Evolutionary conservation across 2,888 invertebrate species (phyloP), one percentile per base, ranked within the genome.

Genomic region (Trissoscelio sp.): DNA sequence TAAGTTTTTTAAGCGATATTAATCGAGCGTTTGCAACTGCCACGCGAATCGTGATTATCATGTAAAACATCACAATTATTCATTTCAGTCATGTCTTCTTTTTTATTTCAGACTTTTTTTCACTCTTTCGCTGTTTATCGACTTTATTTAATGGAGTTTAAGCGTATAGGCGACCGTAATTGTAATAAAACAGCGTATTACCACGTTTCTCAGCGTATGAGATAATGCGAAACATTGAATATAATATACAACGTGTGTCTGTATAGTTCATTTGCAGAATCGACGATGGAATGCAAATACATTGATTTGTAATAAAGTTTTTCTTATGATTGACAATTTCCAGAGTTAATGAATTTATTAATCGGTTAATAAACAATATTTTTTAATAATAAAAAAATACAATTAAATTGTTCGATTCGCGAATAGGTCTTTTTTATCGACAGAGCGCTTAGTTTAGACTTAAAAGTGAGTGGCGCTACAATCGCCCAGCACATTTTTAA

Each of bases 281-380:
- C 60, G 67, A 77, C 53, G 28, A 69, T 55, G 37, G 53, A 69
- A 55, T 37, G 42, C 67, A 34, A 44, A 28, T 39, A 57, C 34
- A 69, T 55, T 64, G 12, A 78, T 78, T 64, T 78, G 70, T 78
- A 78, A 70, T 78, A 70, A 70, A 78, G 64, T 69, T 78, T 75
- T 78, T 70, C 78, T 70, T 70, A 78, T 48, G 18, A 69, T 77
- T 62, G 53, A 77, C 28, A 31, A 44, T 18, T 44, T 18, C 12
- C 20, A n/a, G 24, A 34, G 4, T 34, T 34, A n/a, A n/a, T n/a
- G n/a, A n/a, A n/a, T n/a, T n/a, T n/a, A n/a, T n/a, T n/a, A n/a
- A n/a, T n/a, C n/a, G n/a, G n/a, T n/a, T n/a, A n/a, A n/a, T n/a
- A n/a, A n/a, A n/a, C n/a, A n/a, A n/a, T n/a, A n/a, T n/a, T n/a